Evolutionary conservation across 1,140 invertebrate species (phyloP).

Genomic region (Zaprionus gabonicus): DNA sequence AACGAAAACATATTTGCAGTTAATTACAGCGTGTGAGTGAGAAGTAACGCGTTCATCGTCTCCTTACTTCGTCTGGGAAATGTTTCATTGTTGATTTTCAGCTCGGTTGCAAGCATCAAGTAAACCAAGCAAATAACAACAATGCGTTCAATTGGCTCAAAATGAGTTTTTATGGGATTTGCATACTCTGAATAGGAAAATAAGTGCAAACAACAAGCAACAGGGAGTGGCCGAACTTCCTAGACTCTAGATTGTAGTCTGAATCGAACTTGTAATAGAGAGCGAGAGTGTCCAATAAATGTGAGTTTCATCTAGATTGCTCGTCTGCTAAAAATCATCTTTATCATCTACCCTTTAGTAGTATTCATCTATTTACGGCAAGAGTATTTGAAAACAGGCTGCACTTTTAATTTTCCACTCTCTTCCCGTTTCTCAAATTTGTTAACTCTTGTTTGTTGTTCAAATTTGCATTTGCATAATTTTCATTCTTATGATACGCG

Average conservation of each 20-base stretch:
- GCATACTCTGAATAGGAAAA: conserved; percentile 73
- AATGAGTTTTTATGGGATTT: conserved; percentile 82
- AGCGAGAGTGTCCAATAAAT: no score
- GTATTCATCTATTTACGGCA: background rate
- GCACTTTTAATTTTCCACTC: conserved; percentile 21
- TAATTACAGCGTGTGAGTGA: conserved; percentile 56
- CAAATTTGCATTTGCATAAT: conserved; percentile 76
- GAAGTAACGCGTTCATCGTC: conserved; percentile 17
- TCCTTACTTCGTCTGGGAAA: conserved; percentile 23
- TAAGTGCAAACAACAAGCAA: conserved; percentile 62
- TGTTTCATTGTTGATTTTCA: conserved; percentile 56
- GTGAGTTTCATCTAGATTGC: no score
- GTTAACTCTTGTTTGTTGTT: conserved; percentile 34
- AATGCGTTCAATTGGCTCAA: conserved; percentile 77
- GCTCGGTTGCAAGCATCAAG: conserved; percentile 39
- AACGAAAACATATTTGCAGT: conserved; percentile 64
- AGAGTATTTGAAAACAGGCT: conserved; percentile 33
- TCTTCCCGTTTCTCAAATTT: conserved; percentile 1
- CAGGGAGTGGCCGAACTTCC: background rate
- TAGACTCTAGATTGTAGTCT: background rate
- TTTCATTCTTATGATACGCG: conserved; percentile 74
- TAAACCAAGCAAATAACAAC: conserved; percentile 49
- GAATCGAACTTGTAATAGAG: no score
- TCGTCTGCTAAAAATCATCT: no score
- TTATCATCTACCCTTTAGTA: background rate